Evolutionary conservation across 2,797 vertebrate species (phyloP).

Genomic region (Eulemur mongoz): DNA sequence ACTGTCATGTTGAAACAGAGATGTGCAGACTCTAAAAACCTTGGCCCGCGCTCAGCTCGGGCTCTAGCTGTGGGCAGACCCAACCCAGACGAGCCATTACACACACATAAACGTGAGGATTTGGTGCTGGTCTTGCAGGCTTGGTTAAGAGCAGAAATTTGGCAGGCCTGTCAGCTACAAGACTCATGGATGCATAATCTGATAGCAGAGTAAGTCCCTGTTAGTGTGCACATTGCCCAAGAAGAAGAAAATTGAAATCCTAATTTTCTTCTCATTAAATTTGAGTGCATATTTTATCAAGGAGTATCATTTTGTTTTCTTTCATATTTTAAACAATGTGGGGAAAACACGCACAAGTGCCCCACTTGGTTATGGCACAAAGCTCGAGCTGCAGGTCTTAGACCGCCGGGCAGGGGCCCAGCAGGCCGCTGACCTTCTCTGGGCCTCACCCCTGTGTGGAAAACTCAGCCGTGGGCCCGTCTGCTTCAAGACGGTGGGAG

Average conservation of each 20-base stretch:
- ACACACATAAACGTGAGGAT: slow-evolving; percentile 44
- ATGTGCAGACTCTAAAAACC: not conserved
- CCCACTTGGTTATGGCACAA: rapidly evolving
- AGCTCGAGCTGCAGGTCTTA: not conserved
- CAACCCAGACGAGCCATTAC: slow-evolving; percentile 61
- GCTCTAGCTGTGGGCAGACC: slow-evolving; percentile 33
- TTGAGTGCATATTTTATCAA: not conserved
- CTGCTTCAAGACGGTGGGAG: rapidly evolving
- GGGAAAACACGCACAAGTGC: rapidly evolving
- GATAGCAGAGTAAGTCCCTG: not conserved
- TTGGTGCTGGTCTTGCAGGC: slow-evolving; percentile 46
- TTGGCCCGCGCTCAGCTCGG: slow-evolving; percentile 1
- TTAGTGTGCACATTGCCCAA: rapidly evolving
- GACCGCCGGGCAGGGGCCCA: rapidly evolving
- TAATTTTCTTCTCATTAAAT: not conserved
- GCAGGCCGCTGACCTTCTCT: not conserved
- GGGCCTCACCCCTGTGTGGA: rapidly evolving
- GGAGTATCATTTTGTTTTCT: not conserved
- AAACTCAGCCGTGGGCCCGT: rapidly evolving
- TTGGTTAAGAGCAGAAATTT: slow-evolving; percentile 56
- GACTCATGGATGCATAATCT: rapidly evolving
- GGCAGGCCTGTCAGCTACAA: not conserved
- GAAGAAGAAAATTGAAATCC: not conserved
- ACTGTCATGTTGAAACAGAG: not conserved
- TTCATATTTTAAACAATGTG: not conserved